Conservation (phyloP, 1,140 invertebrate species). For the Lepidostoma basale region DNA sequence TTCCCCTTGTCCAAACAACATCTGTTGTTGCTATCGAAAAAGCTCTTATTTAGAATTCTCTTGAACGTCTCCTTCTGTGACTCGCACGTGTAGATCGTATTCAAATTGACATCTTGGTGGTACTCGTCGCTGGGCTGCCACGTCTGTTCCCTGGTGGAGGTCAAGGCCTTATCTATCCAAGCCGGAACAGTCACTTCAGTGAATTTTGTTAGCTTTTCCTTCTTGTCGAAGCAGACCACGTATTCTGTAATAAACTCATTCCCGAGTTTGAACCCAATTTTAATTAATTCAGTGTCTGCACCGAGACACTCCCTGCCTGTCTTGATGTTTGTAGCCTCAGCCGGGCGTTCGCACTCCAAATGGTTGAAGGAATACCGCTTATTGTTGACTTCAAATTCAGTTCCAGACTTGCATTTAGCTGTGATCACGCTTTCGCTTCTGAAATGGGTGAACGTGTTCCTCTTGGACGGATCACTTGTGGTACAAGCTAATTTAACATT, state of each 20-base stretch:
- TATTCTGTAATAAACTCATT: constrained; percentile 48
- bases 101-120: constrained; percentile 44
- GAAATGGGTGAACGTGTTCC: constrained; percentile 34
- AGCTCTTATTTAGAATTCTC: constrained; percentile 38
- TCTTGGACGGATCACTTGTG: not conserved
- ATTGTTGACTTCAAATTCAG: constrained; percentile 44
- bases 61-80: constrained; percentile 47
- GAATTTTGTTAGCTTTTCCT: constrained; percentile 48
- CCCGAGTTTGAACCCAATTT: constrained; percentile 47
- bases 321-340: constrained; percentile 31
- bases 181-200: constrained; percentile 45
- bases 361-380: constrained; percentile 46
- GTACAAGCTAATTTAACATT: constrained; percentile 38
- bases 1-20: constrained; percentile 52
- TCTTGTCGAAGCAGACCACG: constrained; percentile 50
- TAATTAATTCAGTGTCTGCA: constrained; percentile 43
- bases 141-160: constrained; percentile 14
- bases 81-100: constrained; percentile 49
- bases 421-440: constrained; percentile 11
- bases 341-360: constrained; percentile 48
- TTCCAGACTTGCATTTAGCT: constrained; percentile 48
- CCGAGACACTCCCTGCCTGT: constrained; percentile 40
- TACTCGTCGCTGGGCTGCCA: constrained; percentile 9
- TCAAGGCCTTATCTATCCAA: constrained; percentile 38
- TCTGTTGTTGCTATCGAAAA: constrained; percentile 37